Evolutionary conservation across 92 coral and sea anemone genomes (phyloP).

Genomic region (Siderastrea siderea): DNA sequence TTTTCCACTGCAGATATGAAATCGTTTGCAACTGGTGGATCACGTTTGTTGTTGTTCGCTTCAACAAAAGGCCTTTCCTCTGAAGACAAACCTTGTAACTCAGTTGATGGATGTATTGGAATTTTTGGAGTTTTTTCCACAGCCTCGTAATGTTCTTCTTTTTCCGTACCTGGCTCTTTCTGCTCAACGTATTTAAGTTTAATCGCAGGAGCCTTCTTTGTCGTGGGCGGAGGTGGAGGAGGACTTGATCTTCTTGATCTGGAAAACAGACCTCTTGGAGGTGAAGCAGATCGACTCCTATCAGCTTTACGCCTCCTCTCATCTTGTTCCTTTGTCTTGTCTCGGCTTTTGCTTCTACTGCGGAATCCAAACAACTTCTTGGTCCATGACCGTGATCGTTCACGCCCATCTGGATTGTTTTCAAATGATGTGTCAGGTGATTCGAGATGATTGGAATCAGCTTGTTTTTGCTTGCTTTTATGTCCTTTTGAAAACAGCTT

Average conservation of each 20-base stretch:
- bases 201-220: slow-evolving; percentile 34
- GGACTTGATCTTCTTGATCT: slow-evolving; percentile 5
- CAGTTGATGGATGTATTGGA: not conserved
- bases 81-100: not conserved
- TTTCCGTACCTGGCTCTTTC: not conserved
- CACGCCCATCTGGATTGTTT: slow-evolving; percentile 16
- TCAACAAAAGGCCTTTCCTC: not conserved
- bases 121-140: not conserved
- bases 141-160: not conserved
- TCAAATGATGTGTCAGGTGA: slow-evolving; percentile 34
- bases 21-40: not conserved
- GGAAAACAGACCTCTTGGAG: slow-evolving; percentile 32
- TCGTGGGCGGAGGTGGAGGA: slow-evolving; percentile 29
- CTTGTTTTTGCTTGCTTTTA: slow-evolving; percentile 21
- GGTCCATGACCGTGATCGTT: slow-evolving; percentile 85
- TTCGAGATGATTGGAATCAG: slow-evolving; percentile 23
- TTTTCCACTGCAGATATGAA: not conserved
- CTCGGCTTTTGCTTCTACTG: slow-evolving; percentile 56
- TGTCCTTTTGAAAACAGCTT: slow-evolving; percentile 32
- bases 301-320: slow-evolving; percentile 40
- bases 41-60: slow-evolving; percentile 10
- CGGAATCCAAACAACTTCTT: slow-evolving; percentile 80
- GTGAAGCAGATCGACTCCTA: slow-evolving; percentile 60
- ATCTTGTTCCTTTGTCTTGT: slow-evolving; percentile 42
- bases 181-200: slow-evolving; percentile 5